These are phyloP conservation scores for Hippocampus kuda DNA, from an alignment of 2,797 vertebrate species.

Conservation along the genomic window DNA sequence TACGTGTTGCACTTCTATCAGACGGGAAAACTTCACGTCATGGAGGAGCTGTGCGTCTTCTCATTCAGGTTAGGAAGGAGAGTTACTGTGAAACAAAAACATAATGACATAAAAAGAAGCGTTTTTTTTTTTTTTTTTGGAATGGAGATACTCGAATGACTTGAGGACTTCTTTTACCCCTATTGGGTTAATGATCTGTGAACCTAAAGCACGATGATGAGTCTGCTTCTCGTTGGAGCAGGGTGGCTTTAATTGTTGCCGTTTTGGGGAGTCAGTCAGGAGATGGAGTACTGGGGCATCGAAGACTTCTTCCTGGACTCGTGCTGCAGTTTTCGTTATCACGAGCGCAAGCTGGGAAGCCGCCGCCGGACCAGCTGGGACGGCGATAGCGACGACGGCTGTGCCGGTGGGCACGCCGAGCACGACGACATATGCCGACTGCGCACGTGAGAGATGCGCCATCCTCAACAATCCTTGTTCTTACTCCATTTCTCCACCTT, in stretches of 20 bases:
- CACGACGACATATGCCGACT: background rate
- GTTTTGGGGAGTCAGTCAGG: slow-evolving; percentile 65
- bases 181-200: no score
- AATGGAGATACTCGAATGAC: no score
- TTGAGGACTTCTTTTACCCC: no score
- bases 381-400: slow-evolving; percentile 89
- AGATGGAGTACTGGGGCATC: slow-evolving; percentile 98
- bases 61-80: slow-evolving; percentile 72
- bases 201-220: no score
- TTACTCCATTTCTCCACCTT: no score
- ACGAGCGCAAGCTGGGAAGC: slow-evolving; percentile 84
- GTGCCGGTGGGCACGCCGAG: background rate
- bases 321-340: slow-evolving; percentile 92
- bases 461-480: no score
- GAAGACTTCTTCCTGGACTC: slow-evolving; percentile 90
- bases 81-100: no score
- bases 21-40: slow-evolving; percentile 90
- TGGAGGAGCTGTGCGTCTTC: slow-evolving; percentile 94
- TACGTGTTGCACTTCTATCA: slow-evolving; percentile 94
- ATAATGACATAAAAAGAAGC: no score
- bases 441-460: background rate
- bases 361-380: slow-evolving; percentile 82
- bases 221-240: no score
- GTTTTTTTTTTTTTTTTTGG: no score
- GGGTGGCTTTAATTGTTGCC: no score